phyloP scores from a whole-genome alignment of 2,113 vertebrate genomes.

The Kryptolebias marmoratus region DNA sequence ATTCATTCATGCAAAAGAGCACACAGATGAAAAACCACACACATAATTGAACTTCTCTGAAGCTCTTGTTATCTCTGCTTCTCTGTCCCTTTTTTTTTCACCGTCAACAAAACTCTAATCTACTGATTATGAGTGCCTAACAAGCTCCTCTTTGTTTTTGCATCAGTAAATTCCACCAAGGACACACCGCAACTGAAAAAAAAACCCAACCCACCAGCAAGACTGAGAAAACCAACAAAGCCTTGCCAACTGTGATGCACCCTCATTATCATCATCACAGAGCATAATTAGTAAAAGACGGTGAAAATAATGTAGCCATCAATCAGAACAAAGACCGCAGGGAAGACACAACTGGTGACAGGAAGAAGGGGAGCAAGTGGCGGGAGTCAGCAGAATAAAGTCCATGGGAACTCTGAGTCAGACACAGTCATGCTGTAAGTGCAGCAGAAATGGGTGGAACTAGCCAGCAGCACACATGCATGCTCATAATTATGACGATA shows the following conservation, averaged over 20 bases:
- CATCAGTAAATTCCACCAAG: constrained; percentile 79
- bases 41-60: constrained; percentile 21
- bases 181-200: constrained; percentile 40
- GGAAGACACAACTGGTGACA: constrained; percentile 28
- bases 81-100: constrained; percentile 27
- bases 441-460: constrained; percentile 26
- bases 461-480: constrained; percentile 1
- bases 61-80: constrained; percentile 23
- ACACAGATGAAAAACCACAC: constrained; percentile 33
- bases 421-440: constrained; percentile 13
- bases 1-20: constrained; percentile 40
- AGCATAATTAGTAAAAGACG: constrained; percentile 65
- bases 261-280: constrained; percentile 70
- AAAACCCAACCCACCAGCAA: constrained; percentile 43
- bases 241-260: constrained; percentile 48
- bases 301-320: constrained; percentile 51
- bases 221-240: constrained; percentile 59
- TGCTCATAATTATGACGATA: constrained; percentile 7
- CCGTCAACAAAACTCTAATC: constrained; percentile 73
- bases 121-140: constrained; percentile 83
- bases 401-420: constrained; percentile 58
- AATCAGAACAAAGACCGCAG: constrained; percentile 44
- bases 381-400: constrained; percentile 51
- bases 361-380: constrained; percentile 40
- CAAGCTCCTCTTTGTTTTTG: constrained; percentile 87